A percentile compares a stretch with the other conserved stretches of the same genome.
phyloP scores from a whole-genome alignment of 2,113 vertebrate genomes.

The Erythrocercus mccallii region DNA sequence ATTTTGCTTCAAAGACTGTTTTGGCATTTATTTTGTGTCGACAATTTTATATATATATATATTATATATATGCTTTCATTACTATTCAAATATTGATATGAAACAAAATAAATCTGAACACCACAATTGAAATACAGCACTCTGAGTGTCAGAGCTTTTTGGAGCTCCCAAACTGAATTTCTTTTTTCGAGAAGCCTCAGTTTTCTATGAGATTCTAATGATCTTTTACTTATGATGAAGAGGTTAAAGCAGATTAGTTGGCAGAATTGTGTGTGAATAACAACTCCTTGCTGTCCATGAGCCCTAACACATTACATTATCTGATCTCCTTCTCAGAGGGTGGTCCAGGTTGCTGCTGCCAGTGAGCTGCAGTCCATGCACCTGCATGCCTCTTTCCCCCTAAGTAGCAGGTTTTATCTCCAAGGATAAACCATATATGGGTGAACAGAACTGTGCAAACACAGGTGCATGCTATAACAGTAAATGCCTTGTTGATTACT shows the following conservation, averaged over 20 bases:
- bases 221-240: neutral
- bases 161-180: neutral
- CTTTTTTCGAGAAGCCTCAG: accelerated
- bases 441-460: neutral
- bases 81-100: neutral
- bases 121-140: neutral
- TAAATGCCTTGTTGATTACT: neutral
- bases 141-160: neutral
- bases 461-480: neutral
- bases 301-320: no score
- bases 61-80: neutral
- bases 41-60: neutral
- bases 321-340: neutral
- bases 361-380: accelerated
- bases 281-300: neutral
- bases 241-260: neutral
- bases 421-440: neutral
- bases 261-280: neutral
- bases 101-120: neutral
- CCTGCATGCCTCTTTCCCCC: neutral
- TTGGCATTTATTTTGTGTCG: neutral
- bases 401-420: neutral
- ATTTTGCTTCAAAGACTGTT: neutral
- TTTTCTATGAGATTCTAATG: neutral
- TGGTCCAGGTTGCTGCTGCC: neutral